Conservation (phyloP, 2,113 vertebrate genomes). For the Oncorhynchus kisutch region DNA sequence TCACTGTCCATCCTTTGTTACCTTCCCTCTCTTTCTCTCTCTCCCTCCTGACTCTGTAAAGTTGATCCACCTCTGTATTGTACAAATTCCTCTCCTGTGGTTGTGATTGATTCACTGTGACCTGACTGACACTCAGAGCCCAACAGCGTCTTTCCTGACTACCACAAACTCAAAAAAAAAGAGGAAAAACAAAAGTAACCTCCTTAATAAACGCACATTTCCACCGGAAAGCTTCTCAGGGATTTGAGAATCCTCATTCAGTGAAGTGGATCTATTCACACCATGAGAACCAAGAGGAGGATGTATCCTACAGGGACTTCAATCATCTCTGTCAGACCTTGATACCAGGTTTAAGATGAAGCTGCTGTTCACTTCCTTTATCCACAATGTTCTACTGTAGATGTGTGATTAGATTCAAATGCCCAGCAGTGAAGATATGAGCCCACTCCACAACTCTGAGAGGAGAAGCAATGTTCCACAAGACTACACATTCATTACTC, state of each 20-base stretch:
- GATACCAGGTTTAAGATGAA: constrained; percentile 43
- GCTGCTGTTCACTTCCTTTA: constrained; percentile 39
- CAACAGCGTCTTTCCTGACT: constrained; percentile 27
- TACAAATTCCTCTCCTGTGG: constrained; percentile 38
- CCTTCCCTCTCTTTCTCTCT: constrained; percentile 6
- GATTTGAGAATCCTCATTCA: not conserved
- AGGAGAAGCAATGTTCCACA: constrained; percentile 73
- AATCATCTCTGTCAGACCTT: constrained; percentile 49
- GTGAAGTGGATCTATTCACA: constrained; percentile 12
- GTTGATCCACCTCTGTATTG: constrained; percentile 25
- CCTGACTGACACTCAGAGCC: constrained; percentile 30
- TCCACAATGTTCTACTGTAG: constrained; percentile 29
- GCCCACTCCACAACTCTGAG: constrained; percentile 39
- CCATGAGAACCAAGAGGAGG: constrained; percentile 38
- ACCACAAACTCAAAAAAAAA: constrained; percentile 28
- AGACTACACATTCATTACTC: constrained; percentile 74
- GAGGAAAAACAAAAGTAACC: constrained; percentile 12
- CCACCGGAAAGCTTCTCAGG: not conserved
- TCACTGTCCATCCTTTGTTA: constrained; percentile 1
- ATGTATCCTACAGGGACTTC: constrained; percentile 41
- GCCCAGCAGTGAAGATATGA: constrained; percentile 37
- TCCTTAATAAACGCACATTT: not conserved
- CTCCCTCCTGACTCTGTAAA: constrained; percentile 24
- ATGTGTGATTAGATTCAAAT: constrained; percentile 61
- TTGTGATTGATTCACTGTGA: constrained; percentile 42